Conservation (phyloP, 35 echinoderm and acorn worm genomes). For the Ptychodera flava region DNA sequence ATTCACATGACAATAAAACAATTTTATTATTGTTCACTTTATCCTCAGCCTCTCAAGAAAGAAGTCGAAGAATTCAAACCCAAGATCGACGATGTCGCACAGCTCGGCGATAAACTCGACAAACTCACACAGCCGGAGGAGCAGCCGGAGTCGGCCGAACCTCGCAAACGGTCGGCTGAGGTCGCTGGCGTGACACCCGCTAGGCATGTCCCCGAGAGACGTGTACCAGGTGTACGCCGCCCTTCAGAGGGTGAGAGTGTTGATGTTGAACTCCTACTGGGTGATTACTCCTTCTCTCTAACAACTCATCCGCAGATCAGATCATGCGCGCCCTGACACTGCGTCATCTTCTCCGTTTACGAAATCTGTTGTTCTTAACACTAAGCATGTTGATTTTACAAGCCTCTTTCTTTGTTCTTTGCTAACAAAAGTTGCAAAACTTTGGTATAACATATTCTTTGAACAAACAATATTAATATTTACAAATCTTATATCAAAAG, state of each 20-base stretch:
- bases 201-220: not conserved
- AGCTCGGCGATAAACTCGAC: slow-evolving; percentile 45
- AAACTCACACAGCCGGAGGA: slow-evolving; percentile 52
- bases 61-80: slow-evolving; percentile 48
- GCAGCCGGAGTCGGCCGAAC: slow-evolving; percentile 46
- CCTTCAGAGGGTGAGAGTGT: not conserved
- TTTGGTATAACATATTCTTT: too few species aligned
- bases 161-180: slow-evolving; percentile 55
- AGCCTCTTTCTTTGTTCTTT: too few species aligned
- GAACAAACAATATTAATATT: too few species aligned
- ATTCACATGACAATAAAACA: too few species aligned
- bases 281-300: not conserved
- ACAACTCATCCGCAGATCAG: not conserved
- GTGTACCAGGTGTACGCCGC: not conserved
- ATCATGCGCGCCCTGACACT: too few species aligned
- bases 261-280: not conserved
- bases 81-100: slow-evolving; percentile 62
- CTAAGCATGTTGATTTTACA: too few species aligned
- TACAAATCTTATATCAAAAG: too few species aligned
- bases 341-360: too few species aligned
- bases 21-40: too few species aligned
- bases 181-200: slow-evolving; percentile 4
- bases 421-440: too few species aligned
- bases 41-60: slow-evolving; percentile 63
- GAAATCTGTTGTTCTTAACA: too few species aligned